Evolutionary conservation across 1,140 invertebrate species (phyloP).

Genomic region (Drosophila fuyamai): DNA sequence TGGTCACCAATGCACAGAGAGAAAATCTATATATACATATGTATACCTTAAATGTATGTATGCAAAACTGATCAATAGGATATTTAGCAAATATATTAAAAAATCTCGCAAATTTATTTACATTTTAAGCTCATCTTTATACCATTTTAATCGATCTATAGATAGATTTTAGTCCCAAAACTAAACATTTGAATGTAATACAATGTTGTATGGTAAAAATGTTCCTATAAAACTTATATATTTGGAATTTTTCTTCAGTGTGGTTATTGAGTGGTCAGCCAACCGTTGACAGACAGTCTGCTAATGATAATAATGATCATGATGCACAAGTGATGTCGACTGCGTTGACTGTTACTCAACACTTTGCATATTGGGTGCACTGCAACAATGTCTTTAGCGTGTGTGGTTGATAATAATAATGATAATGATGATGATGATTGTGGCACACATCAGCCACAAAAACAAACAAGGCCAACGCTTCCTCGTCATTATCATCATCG

Average conservation of each 20-base stretch:
- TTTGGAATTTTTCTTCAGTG: conserved; percentile 5
- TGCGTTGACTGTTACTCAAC: conserved; percentile 57
- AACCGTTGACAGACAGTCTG: conserved; percentile 15
- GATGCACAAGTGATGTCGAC: conserved; percentile 25
- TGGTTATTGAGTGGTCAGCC: conserved; percentile 30
- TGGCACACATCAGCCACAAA: conserved; percentile 43
- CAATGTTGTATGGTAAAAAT: no score
- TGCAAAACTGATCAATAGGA: no score
- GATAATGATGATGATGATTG: conserved; percentile 20
- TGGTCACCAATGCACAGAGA: conserved; percentile 16
- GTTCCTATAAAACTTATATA: no score
- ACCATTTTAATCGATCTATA: no score
- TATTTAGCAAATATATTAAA: no score
- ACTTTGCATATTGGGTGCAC: conserved; percentile 29
- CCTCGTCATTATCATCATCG: conserved; percentile 17
- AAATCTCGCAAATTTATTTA: no score
- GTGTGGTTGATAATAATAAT: conserved; percentile 9
- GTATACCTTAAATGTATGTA: no score
- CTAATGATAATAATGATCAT: conserved; percentile 11
- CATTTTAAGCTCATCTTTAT: no score
- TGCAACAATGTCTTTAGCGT: conserved; percentile 28
- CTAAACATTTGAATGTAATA: no score
- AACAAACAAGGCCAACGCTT: conserved; percentile 41
- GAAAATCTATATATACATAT: not conserved
- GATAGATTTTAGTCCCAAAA: no score